Base-by-base conservation (phyloP, 2,888 invertebrate species). In the Helleia helle region DNA sequence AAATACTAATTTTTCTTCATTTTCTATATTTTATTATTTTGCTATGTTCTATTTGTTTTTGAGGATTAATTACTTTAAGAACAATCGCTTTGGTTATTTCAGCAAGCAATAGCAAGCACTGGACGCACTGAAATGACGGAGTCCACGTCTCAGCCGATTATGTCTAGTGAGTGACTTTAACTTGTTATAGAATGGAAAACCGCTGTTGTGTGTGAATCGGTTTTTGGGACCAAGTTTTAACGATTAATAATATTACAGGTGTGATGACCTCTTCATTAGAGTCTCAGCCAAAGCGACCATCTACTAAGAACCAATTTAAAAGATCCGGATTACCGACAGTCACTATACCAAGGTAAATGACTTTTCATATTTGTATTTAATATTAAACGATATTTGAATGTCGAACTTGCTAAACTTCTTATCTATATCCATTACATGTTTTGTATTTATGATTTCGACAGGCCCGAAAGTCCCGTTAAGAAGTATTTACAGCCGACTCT, bases 401-500 rank as follows among this genome's bases (percentile, higher is more conserved):
- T n/a, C n/a, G n/a, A n/a, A n/a, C n/a, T n/a, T n/a, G n/a, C n/a
- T n/a, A n/a, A 14, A 11, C 7, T 25, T 4, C 1, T 9, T 26
- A n/a, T n/a, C n/a, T n/a, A n/a, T n/a, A n/a, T n/a, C n/a, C n/a
- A n/a, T n/a, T n/a, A n/a, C n/a, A n/a, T n/a, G n/a, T n/a, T n/a
- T n/a, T n/a, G n/a, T n/a, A n/a, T n/a, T n/a, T n/a, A n/a, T n/a
- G 29, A 29, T 12, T 7, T 1, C 1, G 11, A 13, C 67, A 95
- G 94, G 50, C 92, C 94, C 7, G 94, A 94, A 13, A 93, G 93
- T 60, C 91, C 91, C 38, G 91, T 93, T 0, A 88, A 93, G 52
- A 94, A 93, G 62, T 94, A 91, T 67, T 72, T 95, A 42, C 93
- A 93, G 8, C 94, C 94, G 1, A 94, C 93, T 0, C 74, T 94